Evolutionary conservation across 2,888 invertebrate species (phyloP), one percentile per base, ranked within the genome.

Genomic region (Eucera pruinosa): DNA sequence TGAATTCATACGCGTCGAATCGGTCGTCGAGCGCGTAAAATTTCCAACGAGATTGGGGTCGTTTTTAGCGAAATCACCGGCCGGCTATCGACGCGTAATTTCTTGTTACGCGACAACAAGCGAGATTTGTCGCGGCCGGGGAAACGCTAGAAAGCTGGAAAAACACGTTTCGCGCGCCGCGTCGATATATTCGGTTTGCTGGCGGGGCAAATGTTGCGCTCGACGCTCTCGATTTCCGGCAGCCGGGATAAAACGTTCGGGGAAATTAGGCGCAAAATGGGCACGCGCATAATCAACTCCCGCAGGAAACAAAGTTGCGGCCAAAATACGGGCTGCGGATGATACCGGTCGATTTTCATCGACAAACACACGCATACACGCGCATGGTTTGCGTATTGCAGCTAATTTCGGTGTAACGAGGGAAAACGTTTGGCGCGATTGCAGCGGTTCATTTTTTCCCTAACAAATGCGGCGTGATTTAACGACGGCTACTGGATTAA

Each of bases 211-310:
- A 45, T 13, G 65, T 70, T 18, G 36, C 50, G 50, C 15, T 13
- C 39, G n/a, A n/a, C 50, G 50, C 15, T 13, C 39, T 23, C 20
- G 41, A 68, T 68, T 68, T 68, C 39, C 67, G 50, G n/a, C n/a
- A 50, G 60, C 39, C 7, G 30, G 39, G 50, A 61, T 50, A 61
- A 50, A 61, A 61, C 41, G 48, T 7, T 55, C 20, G 50, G 27
- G n/a, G 18, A 68, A 68, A 68, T 68, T 68, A 68, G 43, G 25
- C 61, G 68, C 33, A 5, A 67, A 67, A 67, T 48, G 47, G 58
- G 11, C 18, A 15, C 20, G 39, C 15, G 27, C 67, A 60, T 67
- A 67, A 67, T 60, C 67, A 25, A 48, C 27, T 60, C 11, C 27
- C 36, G 13, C 39, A 7, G 36, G 47, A 66, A 58, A 66, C 66